Evolutionary conservation across 2,888 invertebrate species (phyloP).

Genomic region (Plemyria rubiginata): DNA sequence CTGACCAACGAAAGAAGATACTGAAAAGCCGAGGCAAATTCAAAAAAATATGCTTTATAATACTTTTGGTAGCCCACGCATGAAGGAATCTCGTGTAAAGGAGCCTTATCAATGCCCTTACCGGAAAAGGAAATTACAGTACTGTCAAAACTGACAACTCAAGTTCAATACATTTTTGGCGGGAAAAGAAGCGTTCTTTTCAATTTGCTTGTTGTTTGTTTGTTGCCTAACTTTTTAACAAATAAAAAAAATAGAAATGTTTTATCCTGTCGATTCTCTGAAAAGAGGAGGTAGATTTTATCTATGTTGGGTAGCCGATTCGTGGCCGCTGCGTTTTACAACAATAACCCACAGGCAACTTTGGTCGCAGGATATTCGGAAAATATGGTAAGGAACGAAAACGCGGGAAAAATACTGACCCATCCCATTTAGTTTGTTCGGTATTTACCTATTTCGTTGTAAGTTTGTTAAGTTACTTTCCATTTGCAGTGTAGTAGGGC

Average conservation of each 20-base stretch:
- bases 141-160: neutral
- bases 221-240: neutral
- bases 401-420: neutral
- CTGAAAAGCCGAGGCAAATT: too few species aligned
- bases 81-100: constrained; percentile 3
- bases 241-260: constrained; percentile 53
- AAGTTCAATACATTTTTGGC: constrained; percentile 26
- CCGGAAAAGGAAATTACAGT: neutral
- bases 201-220: neutral
- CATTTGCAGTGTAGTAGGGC: too few species aligned
- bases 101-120: constrained; percentile 2
- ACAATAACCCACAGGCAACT: constrained; percentile 68
- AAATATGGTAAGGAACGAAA: constrained; percentile 61
- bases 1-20: too few species aligned
- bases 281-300: constrained; percentile 75
- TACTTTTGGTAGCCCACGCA: too few species aligned
- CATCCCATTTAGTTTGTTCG: too few species aligned
- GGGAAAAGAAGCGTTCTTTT: constrained; percentile 42
- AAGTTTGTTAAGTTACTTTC: too few species aligned
- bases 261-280: constrained; percentile 71
- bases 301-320: constrained; percentile 78
- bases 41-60: too few species aligned
- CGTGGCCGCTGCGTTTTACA: constrained; percentile 74
- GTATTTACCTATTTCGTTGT: too few species aligned
- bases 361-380: constrained; percentile 72